Base-by-base conservation (phyloP, 2,797 vertebrate genomes). In the Ispidina lecontei region DNA sequence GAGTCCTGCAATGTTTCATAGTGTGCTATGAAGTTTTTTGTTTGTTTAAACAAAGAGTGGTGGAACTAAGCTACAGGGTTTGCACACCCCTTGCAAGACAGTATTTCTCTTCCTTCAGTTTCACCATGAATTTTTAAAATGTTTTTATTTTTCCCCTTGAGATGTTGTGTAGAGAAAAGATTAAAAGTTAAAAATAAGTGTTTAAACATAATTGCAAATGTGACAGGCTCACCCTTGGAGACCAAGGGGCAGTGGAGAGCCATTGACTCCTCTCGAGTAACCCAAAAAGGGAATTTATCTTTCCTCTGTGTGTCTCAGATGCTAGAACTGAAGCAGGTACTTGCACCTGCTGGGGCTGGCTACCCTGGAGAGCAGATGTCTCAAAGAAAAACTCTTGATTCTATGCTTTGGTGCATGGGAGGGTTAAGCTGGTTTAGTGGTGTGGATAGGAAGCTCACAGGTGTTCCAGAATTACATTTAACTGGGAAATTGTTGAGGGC, bases 191-290 rank as follows among this genome's bases (percentile, higher is more conserved):
- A 67, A 81, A 90, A 37, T 19, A 76, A 15, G 1, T 84, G 20
- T 62, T 88, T 84, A 54, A 62, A 51, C 5, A 0, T 1, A 55
- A 47, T 28, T 21, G 31, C 25, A 4, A 55, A 22, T 73, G 29
- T 0, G 0, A 13, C 0, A 0, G 14, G 17, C 31, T 75, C 0
- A 0, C 23, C 47, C 67, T 65, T 39, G 74, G 29, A 41, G 28
- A 0, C 0, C 26, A 44, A 47, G 44, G 23, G 39, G 6, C 19
- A 8, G 2, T 9, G 33, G 46, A 49, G 46, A 51, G 16, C 19
- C 29, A 8, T 31, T 69, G 64, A 12, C 19, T 76, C 35, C 19
- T 73, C 31, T 69, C 25, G 44, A 47, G 22, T 10, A 18, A 56
- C 20, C 11, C 3, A 0, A 59, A 51, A 44, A 65, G 59, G 35